A percentile compares a stretch with the other conserved stretches of the same genome.
Conservation (phyloP, 1,140 invertebrate species). For the Pseudobourletiella spinata region DNA sequence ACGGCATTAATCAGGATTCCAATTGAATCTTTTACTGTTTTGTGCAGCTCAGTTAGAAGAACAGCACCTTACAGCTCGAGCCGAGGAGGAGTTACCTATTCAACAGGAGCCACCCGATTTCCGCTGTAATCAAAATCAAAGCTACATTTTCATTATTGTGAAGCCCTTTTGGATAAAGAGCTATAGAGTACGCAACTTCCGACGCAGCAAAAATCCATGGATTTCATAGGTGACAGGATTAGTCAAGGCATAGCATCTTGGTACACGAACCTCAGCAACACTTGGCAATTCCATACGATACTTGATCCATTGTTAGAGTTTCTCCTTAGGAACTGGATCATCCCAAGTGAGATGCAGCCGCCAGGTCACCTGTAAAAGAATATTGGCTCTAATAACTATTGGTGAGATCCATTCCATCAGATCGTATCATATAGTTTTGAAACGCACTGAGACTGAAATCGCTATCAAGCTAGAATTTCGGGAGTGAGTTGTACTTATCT, state of each 20-base stretch:
- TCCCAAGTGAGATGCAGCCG: conserved; percentile 38
- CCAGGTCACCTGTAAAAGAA: conserved; percentile 23
- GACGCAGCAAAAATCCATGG: conserved; percentile 5
- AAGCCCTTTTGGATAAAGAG: background rate
- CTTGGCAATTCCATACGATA: conserved; percentile 1
- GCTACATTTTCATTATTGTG: background rate
- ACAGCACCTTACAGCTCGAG: conserved; percentile 28
- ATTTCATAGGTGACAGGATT: background rate
- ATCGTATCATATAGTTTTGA: too few species aligned
- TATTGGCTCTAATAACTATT: too few species aligned
- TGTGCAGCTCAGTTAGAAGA: conserved; percentile 11
- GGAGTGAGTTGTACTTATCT: too few species aligned
- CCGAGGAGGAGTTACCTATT: conserved; percentile 20
- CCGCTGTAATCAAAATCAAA: background rate
- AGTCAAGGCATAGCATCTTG: background rate
- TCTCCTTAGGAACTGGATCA: conserved; percentile 33
- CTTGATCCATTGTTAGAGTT: conserved; percentile 29
- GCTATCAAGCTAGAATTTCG: too few species aligned
- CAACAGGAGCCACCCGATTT: conserved; percentile 25
- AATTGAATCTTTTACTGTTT: background rate
- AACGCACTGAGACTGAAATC: too few species aligned
- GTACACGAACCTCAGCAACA: background rate
- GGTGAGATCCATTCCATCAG: too few species aligned
- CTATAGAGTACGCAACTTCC: background rate
- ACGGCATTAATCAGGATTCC: background rate